These are phyloP conservation scores for Pristiophorus japonicus DNA, from an alignment of 2,113 vertebrate species.

Conservation along the genomic window DNA sequence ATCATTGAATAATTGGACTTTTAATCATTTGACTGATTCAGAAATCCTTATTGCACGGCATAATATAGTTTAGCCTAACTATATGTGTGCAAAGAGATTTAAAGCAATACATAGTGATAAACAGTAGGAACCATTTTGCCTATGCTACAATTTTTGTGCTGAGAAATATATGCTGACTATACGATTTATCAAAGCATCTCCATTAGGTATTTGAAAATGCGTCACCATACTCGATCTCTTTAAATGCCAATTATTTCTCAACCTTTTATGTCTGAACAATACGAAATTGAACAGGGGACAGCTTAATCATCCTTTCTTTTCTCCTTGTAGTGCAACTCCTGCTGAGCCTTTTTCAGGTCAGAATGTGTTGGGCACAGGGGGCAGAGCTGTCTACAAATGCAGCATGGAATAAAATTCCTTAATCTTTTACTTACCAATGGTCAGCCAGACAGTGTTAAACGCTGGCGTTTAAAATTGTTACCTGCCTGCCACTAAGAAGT, in stretches of 20 bases:
- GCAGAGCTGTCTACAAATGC: conserved; percentile 35
- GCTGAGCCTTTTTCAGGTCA: conserved; percentile 37
- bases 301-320: conserved; percentile 38
- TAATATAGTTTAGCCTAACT: background rate
- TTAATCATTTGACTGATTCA: conserved; percentile 1
- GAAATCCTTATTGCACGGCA: background rate
- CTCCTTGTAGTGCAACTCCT: conserved; percentile 36
- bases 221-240: conserved; percentile 31
- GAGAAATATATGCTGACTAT: conserved; percentile 35
- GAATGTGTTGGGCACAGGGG: conserved; percentile 35
- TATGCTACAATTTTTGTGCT: conserved; percentile 12
- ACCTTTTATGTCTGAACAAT: conserved; percentile 38
- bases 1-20: background rate
- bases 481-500: conserved; percentile 12
- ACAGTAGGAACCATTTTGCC: conserved; percentile 30
- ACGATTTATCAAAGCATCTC: conserved; percentile 34
- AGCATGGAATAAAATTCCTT: conserved; percentile 31
- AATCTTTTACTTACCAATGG: conserved; percentile 35
- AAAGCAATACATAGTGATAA: background rate
- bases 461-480: conserved; percentile 33
- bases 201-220: conserved; percentile 37
- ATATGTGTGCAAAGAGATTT: background rate
- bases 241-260: conserved; percentile 38
- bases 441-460: background rate
- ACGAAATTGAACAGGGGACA: conserved; percentile 36